phyloP scores from a whole-genome alignment of 2,888 invertebrate species.

The Thelaira solivaga region DNA sequence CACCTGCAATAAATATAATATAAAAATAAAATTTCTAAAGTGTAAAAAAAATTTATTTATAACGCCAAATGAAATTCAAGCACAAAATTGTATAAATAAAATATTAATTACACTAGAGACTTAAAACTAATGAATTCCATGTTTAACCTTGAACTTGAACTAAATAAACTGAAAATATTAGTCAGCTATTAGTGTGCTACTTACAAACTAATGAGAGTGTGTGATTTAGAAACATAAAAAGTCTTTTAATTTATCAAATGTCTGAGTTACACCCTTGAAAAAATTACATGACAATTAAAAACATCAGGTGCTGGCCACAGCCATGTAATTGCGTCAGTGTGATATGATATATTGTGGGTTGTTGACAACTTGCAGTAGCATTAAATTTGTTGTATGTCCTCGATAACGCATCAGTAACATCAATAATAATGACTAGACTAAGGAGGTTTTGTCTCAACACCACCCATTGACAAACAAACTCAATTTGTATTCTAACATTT shows the following conservation, averaged over 20 bases:
- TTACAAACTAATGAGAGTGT: conserved; percentile 2
- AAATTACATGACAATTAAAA: background rate
- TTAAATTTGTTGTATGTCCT: conserved; percentile 30
- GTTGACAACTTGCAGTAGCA: conserved; percentile 45
- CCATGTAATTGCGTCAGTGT: conserved; percentile 42
- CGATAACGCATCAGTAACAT: background rate
- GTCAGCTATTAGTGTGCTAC: background rate
- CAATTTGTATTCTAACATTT: conserved; percentile 9
- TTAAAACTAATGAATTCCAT: conserved; percentile 4
- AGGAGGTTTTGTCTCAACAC: conserved; percentile 35
- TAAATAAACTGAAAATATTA: conserved; percentile 6
- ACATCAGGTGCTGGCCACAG: conserved; percentile 35
- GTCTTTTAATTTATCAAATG: conserved; percentile 47
- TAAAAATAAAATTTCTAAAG: no score
- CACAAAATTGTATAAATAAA: no score
- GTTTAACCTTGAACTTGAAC: conserved; percentile 58
- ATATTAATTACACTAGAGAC: background rate
- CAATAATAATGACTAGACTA: conserved; percentile 42
- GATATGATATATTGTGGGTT: conserved; percentile 13
- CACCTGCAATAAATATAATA: no score
- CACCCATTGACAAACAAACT: conserved; percentile 48
- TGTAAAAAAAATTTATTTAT: no score
- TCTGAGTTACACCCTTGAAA: conserved; percentile 44
- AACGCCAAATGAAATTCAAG: no score
- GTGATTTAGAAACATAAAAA: background rate